Conservation (phyloP, 2,113 vertebrate genomes). For the Chascanopsetta lugubris region DNA sequence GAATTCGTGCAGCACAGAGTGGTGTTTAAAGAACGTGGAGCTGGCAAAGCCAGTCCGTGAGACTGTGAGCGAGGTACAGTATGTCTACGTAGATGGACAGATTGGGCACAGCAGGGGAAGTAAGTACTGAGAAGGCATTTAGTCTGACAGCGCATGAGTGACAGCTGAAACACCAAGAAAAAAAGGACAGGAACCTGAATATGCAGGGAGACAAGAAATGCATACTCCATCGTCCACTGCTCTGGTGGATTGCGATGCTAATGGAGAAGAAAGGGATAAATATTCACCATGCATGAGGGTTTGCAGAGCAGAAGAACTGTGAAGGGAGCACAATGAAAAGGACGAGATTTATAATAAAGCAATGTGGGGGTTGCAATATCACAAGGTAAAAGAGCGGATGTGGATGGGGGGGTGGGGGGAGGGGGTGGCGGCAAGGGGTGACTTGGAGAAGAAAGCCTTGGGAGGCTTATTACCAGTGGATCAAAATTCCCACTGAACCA, state of each 20-base stretch:
- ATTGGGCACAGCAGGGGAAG: constrained; percentile 37
- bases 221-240: background rate
- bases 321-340: constrained; percentile 31
- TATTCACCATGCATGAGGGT: constrained; percentile 13
- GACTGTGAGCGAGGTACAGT: no score
- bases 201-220: background rate
- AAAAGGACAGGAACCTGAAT: constrained; percentile 8
- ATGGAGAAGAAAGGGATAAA: constrained; percentile 27
- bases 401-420: background rate
- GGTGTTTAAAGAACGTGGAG: no score
- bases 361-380: background rate
- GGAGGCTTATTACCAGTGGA: constrained; percentile 73
- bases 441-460: constrained; percentile 48
- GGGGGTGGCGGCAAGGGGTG: background rate
- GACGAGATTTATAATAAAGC: constrained; percentile 13
- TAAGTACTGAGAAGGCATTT: constrained; percentile 46
- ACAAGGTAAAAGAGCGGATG: background rate
- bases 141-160: constrained; percentile 35
- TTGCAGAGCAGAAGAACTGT: constrained; percentile 28
- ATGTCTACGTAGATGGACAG: constrained; percentile 29
- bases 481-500: constrained; percentile 72
- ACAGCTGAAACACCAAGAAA: constrained; percentile 12
- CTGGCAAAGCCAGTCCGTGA: constrained; percentile 8
- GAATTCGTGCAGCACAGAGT: no score
- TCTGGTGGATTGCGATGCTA: constrained; percentile 25